A percentile compares a stretch with the other conserved stretches of the same genome.
phyloP scores from a whole-genome alignment of 1,140 invertebrate species.

The Heliconius himera region DNA sequence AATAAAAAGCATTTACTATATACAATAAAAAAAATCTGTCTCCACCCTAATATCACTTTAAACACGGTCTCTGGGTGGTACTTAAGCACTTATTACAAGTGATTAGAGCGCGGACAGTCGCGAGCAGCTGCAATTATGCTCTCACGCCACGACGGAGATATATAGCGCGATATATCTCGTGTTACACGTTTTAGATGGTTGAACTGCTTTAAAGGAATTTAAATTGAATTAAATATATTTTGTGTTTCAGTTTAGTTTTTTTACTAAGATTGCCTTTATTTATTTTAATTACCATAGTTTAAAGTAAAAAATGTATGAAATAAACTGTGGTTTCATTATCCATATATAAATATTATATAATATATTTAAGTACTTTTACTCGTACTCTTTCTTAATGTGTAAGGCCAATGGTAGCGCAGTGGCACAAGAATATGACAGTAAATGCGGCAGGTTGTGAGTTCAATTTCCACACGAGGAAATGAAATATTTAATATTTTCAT shows the following conservation, averaged over 20 bases:
- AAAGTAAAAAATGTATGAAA: no score
- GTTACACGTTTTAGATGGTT: constrained; percentile 1
- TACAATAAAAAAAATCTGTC: constrained; percentile 16
- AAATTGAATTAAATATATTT: background rate
- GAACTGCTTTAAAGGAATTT: background rate
- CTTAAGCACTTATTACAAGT: constrained; percentile 71
- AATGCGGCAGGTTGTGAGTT: no score
- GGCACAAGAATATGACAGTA: no score
- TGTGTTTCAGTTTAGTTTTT: background rate
- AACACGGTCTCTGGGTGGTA: constrained; percentile 57
- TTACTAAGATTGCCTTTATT: background rate
- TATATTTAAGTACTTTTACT: no score
- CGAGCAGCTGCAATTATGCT: constrained; percentile 53
- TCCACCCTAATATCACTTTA: constrained; percentile 37
- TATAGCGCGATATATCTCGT: constrained; percentile 2
- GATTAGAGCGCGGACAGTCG: constrained; percentile 55
- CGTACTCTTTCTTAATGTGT: no score
- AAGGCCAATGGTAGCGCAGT: no score
- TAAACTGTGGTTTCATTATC: no score
- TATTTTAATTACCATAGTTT: no score
- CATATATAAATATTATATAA: no score
- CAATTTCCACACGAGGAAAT: no score
- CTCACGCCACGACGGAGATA: constrained; percentile 23
- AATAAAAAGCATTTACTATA: no score
- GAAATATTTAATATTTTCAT: no score